phyloP scores from a whole-genome alignment of 1,140 invertebrate species.

The Drosophila nigrodunni region DNA sequence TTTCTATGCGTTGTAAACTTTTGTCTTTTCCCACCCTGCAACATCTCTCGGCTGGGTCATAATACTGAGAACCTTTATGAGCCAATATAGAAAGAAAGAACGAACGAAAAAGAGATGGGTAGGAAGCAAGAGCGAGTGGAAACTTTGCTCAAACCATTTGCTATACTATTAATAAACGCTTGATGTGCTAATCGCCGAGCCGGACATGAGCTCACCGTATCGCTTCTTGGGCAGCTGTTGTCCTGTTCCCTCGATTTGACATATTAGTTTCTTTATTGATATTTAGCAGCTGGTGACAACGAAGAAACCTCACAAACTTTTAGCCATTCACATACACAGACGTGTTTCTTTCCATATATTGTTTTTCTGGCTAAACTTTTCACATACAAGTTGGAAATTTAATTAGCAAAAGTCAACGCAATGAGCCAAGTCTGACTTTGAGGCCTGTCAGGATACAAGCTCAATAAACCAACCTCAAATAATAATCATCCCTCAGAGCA shows the following conservation, averaged over 20 bases:
- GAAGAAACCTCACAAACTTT: conserved; percentile 42
- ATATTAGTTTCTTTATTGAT: conserved; percentile 79
- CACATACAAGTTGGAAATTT: conserved; percentile 57
- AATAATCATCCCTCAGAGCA: not conserved
- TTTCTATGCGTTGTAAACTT: conserved; percentile 70
- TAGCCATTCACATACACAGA: conserved; percentile 24
- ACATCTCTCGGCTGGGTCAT: conserved; percentile 45
- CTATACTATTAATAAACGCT: conserved; percentile 74
- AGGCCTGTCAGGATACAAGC: conserved; percentile 22
- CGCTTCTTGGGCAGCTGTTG: conserved; percentile 52
- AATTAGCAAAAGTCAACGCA: conserved; percentile 55
- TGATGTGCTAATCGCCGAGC: conserved; percentile 72
- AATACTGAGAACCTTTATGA: conserved; percentile 55
- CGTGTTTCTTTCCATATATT: conserved; percentile 44
- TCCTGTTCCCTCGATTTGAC: conserved; percentile 44
- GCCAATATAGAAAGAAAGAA: conserved; percentile 2
- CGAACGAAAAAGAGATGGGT: not conserved
- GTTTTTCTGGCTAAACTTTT: conserved; percentile 58
- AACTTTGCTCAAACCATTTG: conserved; percentile 51
- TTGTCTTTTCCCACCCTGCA: conserved; percentile 56
- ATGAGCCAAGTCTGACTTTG: conserved; percentile 26
- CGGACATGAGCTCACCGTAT: conserved; percentile 39
- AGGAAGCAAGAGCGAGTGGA: conserved; percentile 13
- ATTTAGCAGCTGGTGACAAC: conserved; percentile 68
- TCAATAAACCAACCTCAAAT: not conserved